Base-by-base conservation (phyloP, 2,113 vertebrate species). In the Ammodytes marinus region DNA sequence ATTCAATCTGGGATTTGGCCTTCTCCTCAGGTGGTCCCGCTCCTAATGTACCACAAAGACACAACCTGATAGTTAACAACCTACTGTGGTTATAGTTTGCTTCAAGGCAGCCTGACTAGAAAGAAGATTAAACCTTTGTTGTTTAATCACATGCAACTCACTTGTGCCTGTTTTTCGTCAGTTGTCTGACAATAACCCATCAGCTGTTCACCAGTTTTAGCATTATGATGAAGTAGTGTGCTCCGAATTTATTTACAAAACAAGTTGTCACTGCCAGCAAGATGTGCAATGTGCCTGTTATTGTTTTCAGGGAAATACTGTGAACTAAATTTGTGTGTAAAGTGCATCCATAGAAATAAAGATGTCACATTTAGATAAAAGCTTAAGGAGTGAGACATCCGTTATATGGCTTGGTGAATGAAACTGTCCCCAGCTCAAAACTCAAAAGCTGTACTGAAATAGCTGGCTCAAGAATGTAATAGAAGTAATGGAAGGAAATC, bases 401-500 rank as follows among this genome's bases (percentile, higher is more conserved):
- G 9, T 70, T n/a, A 43, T 46, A 5, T 11, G 19, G 13, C 40
- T 14, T 39, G 35, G 40, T 8, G 73, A 54, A 35, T 35, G 42
- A 43, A 42, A 49, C 49, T 49, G 54, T 52, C 35, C 37, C 14
- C 40, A 9, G 43, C 66, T 69, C 40, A 4, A 50, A 57, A 55
- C 81, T 45, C 14, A 61, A n/a, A 27, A 27, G 27, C n/a, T 68
- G 52, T 42, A 19, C 27, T 46, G 40, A 50, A 42, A 8, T 65
- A 52, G 79, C 63, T 81, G 45, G 54, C 82, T 57, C 53, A 46
- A 68, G 39, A 78, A 71, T 66, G 74, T 79, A 72, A 85, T 78
- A 45, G 19, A 83, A 77, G 59, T 87, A 81, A 91, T 78, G 83
- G 70, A 87, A 77, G 42, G 72, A 58, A 63, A 52, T 3, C 15